Percentiles rank a stretch among this genome's conserved stretches.
Evolutionary conservation across 2,797 vertebrate genomes (phyloP).

Genomic region (Oophaga sylvatica): DNA sequence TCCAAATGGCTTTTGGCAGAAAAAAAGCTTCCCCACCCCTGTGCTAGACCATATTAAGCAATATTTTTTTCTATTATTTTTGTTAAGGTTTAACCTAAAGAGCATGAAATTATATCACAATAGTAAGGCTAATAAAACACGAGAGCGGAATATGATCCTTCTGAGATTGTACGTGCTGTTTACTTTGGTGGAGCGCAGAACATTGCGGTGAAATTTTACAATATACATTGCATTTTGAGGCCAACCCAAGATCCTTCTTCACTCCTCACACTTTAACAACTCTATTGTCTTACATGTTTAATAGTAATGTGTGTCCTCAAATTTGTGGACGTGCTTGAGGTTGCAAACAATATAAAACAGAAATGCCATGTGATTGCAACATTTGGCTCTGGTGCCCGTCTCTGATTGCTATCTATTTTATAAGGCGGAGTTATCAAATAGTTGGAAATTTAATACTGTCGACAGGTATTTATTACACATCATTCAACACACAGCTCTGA

Average conservation of each 20-base stretch:
- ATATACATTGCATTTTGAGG: constrained; percentile 11
- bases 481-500: background rate
- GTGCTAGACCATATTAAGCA: background rate
- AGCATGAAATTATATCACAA: background rate
- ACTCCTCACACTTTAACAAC: background rate
- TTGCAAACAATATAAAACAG: constrained; percentile 16
- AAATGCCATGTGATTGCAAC: constrained; percentile 34
- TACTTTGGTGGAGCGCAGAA: constrained; percentile 7
- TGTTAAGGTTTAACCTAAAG: background rate
- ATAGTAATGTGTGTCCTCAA: background rate
- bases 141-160: background rate
- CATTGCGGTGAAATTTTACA: background rate
- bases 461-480: constrained; percentile 4
- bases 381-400: background rate
- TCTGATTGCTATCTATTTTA: background rate
- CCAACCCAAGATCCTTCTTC: constrained; percentile 9
- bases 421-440: background rate
- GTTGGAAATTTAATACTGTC: background rate
- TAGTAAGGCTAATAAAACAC: background rate
- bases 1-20: no score
- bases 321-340: constrained; percentile 15
- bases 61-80: background rate
- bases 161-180: background rate
- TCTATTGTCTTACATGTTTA: constrained; percentile 6
- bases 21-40: no score